Evolutionary conservation across 2,797 vertebrate genomes (phyloP).

Genomic region (Prionace glauca): DNA sequence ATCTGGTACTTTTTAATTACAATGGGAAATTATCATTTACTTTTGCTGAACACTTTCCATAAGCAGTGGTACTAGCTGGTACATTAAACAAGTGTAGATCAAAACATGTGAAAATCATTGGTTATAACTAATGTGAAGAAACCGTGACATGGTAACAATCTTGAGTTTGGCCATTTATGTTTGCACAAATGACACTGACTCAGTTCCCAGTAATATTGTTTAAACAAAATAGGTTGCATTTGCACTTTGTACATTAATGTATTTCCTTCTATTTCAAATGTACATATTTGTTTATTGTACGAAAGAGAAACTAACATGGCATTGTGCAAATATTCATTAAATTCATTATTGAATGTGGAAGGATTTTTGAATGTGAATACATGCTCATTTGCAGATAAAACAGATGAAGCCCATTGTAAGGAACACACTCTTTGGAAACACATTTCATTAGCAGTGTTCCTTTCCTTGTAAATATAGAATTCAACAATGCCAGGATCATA

Average conservation of each 20-base stretch:
- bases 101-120: background rate
- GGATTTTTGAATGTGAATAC: background rate
- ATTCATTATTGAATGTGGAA: background rate
- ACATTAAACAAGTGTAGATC: slow-evolving; percentile 12
- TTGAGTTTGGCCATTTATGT: background rate
- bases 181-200: slow-evolving; percentile 7
- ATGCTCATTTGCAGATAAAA: background rate
- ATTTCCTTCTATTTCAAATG: background rate
- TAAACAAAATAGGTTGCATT: background rate
- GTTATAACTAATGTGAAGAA: slow-evolving; percentile 13
- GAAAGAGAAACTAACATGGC: background rate
- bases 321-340: background rate
- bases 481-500: background rate
- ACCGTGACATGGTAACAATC: background rate
- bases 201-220: background rate
- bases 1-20: slow-evolving; percentile 32
- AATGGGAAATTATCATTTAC: slow-evolving; percentile 19
- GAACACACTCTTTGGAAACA: background rate
- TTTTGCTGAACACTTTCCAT: slow-evolving; percentile 14
- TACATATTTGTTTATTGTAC: background rate
- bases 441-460: background rate
- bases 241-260: background rate
- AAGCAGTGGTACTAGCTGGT: background rate
- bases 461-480: background rate
- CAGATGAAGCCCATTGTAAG: background rate